Evolutionary conservation across 2,113 vertebrate genomes (phyloP), one percentile per base, ranked within the genome.

Genomic region (Zosterops japonicus): DNA sequence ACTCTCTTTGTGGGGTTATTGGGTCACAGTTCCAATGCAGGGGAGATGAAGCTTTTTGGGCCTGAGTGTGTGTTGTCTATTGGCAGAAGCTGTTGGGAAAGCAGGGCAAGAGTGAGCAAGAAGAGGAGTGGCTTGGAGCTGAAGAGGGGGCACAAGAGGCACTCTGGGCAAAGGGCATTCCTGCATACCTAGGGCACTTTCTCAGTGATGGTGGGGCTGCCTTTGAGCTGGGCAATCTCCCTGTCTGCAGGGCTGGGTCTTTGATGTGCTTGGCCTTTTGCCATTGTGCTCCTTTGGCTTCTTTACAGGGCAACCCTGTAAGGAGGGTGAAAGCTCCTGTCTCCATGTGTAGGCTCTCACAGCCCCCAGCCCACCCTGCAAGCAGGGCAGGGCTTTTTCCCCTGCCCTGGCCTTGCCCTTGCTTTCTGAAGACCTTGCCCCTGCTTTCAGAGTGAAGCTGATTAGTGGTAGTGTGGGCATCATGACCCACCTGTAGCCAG

Each of bases 21-120:
- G 44, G 27, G 27, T 39, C 0, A 0, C 0, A 0, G 11, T 36
- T 76, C 20, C n/a, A n/a, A 36, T 17, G 23, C 0, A 2, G 13
- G 8, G 49, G 31, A n/a, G 61, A 11, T 53, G n/a, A n/a, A 36
- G 55, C 8, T 47, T 47, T 42, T 49, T 2, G 1, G 21, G 27
- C 9, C 56, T 39, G 15, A 20, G 12, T 6, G 12, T 11, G 9
- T 13, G 23, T 3, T 18, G 12, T 46, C 2, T 33, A 9, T 20
- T 36, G 25, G 27, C 27, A 46, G 50, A 46, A 63, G 29, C 29
- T 6, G 3, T 27, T 27, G 36, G 46, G 8, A 21, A 5, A 14
- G 4, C 0, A 5, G 14, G 27, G 21, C 12, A 49, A 60, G 27
- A 41, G 6, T 0, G 7, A 44, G 5, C 19, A 29, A 35, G 59